Base-by-base conservation (phyloP, 2,888 invertebrate genomes). In the Pseudeuparius sepicola region DNA sequence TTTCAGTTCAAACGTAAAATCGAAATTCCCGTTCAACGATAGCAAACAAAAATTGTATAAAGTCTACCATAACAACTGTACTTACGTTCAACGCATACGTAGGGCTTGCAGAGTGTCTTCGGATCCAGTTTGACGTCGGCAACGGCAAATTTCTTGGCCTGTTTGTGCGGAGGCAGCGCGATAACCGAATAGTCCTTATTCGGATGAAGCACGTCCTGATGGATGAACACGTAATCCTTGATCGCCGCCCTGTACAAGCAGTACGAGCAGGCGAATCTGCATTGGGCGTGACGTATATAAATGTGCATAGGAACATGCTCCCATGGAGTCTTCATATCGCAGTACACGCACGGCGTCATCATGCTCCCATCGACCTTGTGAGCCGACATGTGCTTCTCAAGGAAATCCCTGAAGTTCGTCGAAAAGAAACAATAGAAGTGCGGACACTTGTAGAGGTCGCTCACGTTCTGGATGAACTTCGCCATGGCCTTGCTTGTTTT, bases 231-330 rank as follows among this genome's bases (percentile, higher is more conserved):
- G 29, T 76, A 69, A 34, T 72, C 71, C 29, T 67, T 66, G 1
- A 68, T 62, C 1, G 68, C 60, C 0, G 75, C 73, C 30, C 82
- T 64, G 54, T 81, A 83, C 49, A 81, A 73, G 51, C 84, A 84
- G 44, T 70, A 66, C 3, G 61, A 63, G 49, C 84, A 84, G 16
- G 73, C 72, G 48, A 61, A 80, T 15, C 65, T 62, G 48, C 79
- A 76, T 34, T 65, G 60, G 0, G 67, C 68, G 49, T 84, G 83
- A 18, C 64, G 64, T 14, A 69, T 66, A 30, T 73, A 67, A 9
- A 80, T 67, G 52, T 83, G 83, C 16, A 53, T 45, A 11, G 50
- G 47, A 4, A 56, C 47, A 11, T 52, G 49, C 10, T 52, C 55
- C 40, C 66, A 58, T 2, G 65, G 57, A 31, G 70, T 55, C 46